Percentiles rank a stretch among this genome's conserved stretches.
phyloP scores from a whole-genome alignment of 2,888 invertebrate species.

The Saturnia pavonia region DNA sequence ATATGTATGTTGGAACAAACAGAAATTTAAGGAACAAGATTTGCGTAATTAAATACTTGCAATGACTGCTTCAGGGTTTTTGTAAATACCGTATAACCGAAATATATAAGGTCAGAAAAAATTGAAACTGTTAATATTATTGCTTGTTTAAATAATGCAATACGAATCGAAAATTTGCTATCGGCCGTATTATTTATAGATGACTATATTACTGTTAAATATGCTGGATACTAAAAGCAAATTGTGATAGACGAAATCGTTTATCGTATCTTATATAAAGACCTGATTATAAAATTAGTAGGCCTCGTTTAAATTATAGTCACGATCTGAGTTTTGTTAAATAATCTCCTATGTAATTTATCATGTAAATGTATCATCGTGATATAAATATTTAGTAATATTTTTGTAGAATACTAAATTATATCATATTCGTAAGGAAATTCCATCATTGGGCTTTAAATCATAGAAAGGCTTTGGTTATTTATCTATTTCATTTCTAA shows the following conservation, averaged over 20 bases:
- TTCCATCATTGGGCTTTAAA: background rate
- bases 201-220: background rate
- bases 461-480: background rate
- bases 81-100: background rate
- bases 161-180: background rate
- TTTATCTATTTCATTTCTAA: background rate
- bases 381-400: background rate
- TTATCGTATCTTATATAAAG: background rate
- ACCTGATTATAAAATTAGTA: background rate
- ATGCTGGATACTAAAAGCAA: background rate
- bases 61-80: background rate
- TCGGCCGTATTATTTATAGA: background rate
- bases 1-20: no score
- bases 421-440: background rate
- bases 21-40: background rate
- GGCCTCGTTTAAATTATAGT: slow-evolving; percentile 1
- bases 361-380: background rate
- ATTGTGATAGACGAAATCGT: background rate
- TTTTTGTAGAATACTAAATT: background rate
- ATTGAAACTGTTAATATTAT: background rate
- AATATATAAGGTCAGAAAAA: background rate
- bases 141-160: background rate
- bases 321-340: slow-evolving; percentile 2
- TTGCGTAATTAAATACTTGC: background rate
- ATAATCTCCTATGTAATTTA: background rate